Base-by-base conservation (phyloP, 2,113 vertebrate species). In the Tapirus terrestris region DNA sequence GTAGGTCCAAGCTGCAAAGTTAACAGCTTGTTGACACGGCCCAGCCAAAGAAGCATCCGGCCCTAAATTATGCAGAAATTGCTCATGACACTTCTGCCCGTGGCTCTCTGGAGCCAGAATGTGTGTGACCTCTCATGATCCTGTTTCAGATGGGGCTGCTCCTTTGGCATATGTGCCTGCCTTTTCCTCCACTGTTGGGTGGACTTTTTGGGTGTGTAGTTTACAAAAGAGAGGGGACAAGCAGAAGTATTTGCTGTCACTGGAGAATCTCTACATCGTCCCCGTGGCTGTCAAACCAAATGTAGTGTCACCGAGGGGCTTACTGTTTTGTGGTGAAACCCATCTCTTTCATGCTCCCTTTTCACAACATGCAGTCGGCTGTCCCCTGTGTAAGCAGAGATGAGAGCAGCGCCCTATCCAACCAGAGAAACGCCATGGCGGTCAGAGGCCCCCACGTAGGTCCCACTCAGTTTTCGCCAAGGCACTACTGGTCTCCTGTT, bases 81-180 rank as follows among this genome's bases (percentile, higher is more conserved):
- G 0, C 10, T 23, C n/a, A 1, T 0, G 82, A 45, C 8, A 9
- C 14, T 6, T 16, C 51, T 1, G 17, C 75, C 10, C 0, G 23
- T 18, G 14, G 33, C 1, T 0, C 29, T 45, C 60, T 36, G 23
- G 56, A 72, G 8, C 36, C 58, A 51, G 56, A 21, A 6, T 5
- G 9, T 1, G 36, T 8, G 11, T 18, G 48, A 4, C 51, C 6
- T 39, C 1, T 56, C 39, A 0, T 1, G n/a, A 25, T 31, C 58
- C 43, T 2, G 6, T 39, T 75, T 86, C 36, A 6, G 31, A 6
- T 2, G 17, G 39, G 77, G 31, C 65, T 72, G 83, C 25, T 33
- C 48, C 48, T 56, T 20, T 2, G 56, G 17, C 29, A 5, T 1
- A 0, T 1, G 8, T 73, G n/a, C 85, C 29, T 27, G 31, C 33